These are phyloP conservation scores for Apodemus agrarius DNA, from an alignment of 2,797 vertebrate genomes.

Conservation along the genomic window DNA sequence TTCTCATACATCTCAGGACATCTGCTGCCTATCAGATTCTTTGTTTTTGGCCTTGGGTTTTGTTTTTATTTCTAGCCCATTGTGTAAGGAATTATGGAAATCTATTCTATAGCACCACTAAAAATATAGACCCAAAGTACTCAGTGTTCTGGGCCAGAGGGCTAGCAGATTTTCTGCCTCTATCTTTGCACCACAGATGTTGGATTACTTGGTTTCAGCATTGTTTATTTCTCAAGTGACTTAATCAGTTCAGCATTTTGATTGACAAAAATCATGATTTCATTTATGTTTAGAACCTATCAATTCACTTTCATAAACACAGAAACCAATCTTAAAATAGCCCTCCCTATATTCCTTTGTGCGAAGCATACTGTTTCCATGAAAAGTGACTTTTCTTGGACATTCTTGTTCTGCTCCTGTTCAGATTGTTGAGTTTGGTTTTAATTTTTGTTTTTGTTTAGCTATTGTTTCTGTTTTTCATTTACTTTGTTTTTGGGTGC, in stretches of 20 bases:
- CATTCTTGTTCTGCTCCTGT: not conserved
- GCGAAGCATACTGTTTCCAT: not conserved
- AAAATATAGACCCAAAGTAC: conserved; percentile 57
- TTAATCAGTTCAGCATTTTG: conserved; percentile 58
- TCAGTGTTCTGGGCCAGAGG: conserved; percentile 34
- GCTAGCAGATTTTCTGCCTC: not conserved
- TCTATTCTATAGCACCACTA: conserved; percentile 66
- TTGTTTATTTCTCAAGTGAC: conserved; percentile 60
- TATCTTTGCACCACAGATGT: conserved; percentile 70
- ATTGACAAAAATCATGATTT: conserved; percentile 42
- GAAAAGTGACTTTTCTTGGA: not conserved
- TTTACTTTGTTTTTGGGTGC: not conserved
- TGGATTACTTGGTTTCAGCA: not conserved
- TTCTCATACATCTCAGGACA: conserved; percentile 62
- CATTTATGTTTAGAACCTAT: conserved; percentile 29
- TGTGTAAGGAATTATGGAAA: conserved; percentile 61
- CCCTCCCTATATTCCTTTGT: not conserved
- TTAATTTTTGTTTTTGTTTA: not conserved
- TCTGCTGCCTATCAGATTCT: conserved; percentile 67
- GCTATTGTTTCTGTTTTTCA: not conserved
- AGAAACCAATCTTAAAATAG: not conserved
- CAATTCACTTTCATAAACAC: not conserved
- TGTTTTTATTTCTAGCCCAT: not conserved
- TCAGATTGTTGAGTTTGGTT: not conserved
- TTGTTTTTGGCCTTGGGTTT: conserved; percentile 18